Evolutionary conservation across 2,113 vertebrate genomes (phyloP).

Genomic region (Leucoraja erinaceus): DNA sequence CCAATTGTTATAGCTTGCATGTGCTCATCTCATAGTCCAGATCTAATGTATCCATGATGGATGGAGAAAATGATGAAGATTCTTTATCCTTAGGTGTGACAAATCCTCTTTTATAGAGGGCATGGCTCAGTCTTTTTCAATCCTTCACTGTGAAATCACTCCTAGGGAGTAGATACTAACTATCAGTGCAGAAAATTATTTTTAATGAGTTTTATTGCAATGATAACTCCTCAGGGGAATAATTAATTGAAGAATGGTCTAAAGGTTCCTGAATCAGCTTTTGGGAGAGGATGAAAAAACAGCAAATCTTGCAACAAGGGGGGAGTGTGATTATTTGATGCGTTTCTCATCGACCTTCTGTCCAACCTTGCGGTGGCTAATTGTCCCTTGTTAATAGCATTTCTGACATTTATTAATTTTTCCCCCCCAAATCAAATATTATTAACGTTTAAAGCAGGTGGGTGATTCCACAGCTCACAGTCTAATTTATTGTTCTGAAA

Average conservation of each 20-base stretch:
- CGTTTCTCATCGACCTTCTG: neutral
- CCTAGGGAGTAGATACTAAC: constrained; percentile 21
- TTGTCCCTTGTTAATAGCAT: neutral
- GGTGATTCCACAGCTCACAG: neutral
- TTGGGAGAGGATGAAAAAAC: neutral
- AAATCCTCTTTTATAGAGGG: constrained; percentile 22
- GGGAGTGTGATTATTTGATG: neutral
- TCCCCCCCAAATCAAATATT: neutral
- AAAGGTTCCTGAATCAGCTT: constrained; percentile 14
- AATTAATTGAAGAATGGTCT: constrained; percentile 9
- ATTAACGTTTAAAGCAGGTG: neutral
- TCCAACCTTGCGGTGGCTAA: neutral
- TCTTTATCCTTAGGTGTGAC: neutral
- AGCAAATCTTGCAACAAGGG: constrained; percentile 7
- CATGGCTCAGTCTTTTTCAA: neutral
- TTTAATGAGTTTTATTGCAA: constrained; percentile 33
- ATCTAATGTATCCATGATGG: neutral
- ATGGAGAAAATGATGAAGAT: constrained; percentile 14
- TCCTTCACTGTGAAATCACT: constrained; percentile 15
- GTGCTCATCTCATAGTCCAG: neutral
- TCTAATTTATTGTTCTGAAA: neutral
- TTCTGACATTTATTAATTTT: neutral
- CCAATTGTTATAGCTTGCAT: neutral
- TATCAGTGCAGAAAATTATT: constrained; percentile 32
- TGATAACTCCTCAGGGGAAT: constrained; percentile 9